Percentiles rank a stretch among this genome's conserved stretches.
Evolutionary conservation across 2,113 vertebrate species (phyloP).

Genomic region (Aspidoscelis tigris): DNA sequence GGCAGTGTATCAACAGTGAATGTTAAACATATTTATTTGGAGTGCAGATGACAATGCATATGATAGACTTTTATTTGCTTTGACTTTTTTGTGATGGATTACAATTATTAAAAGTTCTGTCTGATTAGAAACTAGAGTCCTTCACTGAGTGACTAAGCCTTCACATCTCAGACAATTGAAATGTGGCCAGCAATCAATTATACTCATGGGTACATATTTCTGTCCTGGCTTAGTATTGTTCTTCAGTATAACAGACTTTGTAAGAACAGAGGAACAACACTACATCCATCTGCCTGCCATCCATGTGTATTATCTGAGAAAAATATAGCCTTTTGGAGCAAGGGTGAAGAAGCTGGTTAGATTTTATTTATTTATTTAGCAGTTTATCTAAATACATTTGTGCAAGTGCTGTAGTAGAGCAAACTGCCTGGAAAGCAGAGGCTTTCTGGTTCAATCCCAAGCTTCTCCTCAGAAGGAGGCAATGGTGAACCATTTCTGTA

Average conservation of each 20-base stretch:
- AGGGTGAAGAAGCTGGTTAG: not conserved
- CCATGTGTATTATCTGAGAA: not conserved
- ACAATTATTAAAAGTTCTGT: not conserved
- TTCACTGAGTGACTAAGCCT: not conserved
- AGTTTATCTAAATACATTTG: too few relatives aligned
- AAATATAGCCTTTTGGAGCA: not conserved
- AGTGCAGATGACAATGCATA: not conserved
- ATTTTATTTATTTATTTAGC: not conserved
- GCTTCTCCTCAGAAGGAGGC: too few relatives aligned
- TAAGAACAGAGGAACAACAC: not conserved
- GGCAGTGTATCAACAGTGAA: slow-evolving; percentile 13
- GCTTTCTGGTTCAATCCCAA: not conserved
- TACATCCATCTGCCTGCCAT: not conserved
- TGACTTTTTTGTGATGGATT: not conserved
- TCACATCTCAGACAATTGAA: not conserved
- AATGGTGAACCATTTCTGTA: too few relatives aligned
- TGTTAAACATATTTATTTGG: slow-evolving; percentile 13
- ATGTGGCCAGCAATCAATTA: not conserved
- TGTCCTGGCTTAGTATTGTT: not conserved
- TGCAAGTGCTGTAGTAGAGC: too few relatives aligned
- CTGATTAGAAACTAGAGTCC: not conserved
- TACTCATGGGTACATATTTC: not conserved
- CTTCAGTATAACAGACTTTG: not conserved
- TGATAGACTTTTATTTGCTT: not conserved
- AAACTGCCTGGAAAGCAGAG: not conserved